Base-by-base conservation (phyloP, 2,888 invertebrate genomes). In the Drosophila silvestris region DNA sequence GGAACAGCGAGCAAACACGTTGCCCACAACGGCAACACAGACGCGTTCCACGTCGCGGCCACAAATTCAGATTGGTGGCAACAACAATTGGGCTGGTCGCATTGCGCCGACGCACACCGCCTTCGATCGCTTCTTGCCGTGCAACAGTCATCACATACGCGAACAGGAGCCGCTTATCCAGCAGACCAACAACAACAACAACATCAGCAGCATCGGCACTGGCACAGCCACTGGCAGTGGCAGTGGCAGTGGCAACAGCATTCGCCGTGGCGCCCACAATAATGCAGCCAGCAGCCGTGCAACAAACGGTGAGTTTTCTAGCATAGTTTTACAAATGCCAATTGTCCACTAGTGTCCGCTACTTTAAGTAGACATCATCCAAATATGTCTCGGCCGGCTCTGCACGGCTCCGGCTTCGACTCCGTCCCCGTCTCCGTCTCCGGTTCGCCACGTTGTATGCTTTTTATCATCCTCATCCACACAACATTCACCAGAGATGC, bases 1-100 rank as follows among this genome's bases (percentile, higher is more conserved):
- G 0, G 89, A 85, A 0, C 61, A 95, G 95, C 54, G 95, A 95
- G 80, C 89, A 35, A 70, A 95, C 54, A 96, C 96, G 5, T 95
- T 96, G 92, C 96, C 96, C 30, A 96, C 96, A 14, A 96, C 96
- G 30, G 94, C 96, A 1, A 96, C 96, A 0, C 95, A 96, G 88
- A 96, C 96, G 5, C 94, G 96, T 44, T 95, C 96, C 61, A 96
- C 96, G 22, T 93, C 95, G 9, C 94, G 96, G 33, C 96, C 96
- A 0, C 96, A 96, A 84, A 95, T 96, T 14, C 96, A 96, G 89
- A 94, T 96, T 56, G 95, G 95, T 19, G 94, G 95, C 81, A 94
- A 95, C 78, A 95, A 95, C 77, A 94, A 91, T 53, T 93, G 93
- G 92, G 80, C 77, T 74, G 91, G 93, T 39, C 91, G 94, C 54